phyloP scores from a whole-genome alignment of 2,888 invertebrate genomes.

The Clitarchus hookeri region DNA sequence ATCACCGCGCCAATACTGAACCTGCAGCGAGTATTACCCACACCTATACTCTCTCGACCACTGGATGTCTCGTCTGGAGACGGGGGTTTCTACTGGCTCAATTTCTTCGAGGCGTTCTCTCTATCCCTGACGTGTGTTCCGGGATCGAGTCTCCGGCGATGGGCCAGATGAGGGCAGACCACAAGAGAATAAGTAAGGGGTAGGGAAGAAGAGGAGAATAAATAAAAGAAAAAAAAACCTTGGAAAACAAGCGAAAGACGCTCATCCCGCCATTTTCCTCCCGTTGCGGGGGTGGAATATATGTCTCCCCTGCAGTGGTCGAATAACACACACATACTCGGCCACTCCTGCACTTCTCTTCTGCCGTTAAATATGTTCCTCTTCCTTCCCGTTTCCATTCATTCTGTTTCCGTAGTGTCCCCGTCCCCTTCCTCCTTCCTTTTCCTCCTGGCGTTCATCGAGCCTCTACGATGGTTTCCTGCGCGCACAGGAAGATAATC shows the following conservation, averaged over 20 bases:
- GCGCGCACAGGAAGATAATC: conserved; percentile 3
- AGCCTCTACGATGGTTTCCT: neutral
- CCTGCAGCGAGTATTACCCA: no score
- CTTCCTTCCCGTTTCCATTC: conserved; percentile 37
- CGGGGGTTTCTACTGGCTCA: no score
- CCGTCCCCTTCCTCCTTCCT: neutral
- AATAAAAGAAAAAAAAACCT: neutral
- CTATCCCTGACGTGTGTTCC: neutral
- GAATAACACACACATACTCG: neutral
- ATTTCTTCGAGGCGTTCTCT: no score
- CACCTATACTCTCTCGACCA: no score
- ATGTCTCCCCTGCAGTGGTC: neutral
- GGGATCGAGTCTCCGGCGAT: neutral
- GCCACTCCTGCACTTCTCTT: neutral
- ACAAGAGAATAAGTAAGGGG: neutral
- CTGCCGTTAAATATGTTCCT: conserved; percentile 38
- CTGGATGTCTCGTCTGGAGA: no score
- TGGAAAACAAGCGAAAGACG: neutral
- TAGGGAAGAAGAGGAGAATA: neutral
- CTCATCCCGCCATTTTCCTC: neutral
- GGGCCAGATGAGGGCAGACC: neutral
- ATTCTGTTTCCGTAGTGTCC: conserved; percentile 21
- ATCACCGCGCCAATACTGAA: no score
- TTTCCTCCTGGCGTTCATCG: neutral
- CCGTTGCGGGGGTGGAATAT: neutral